Percentiles rank a stretch among this genome's conserved stretches.
These are phyloP conservation scores for Calosoma granatense DNA, from an alignment of 1,140 invertebrate species.

Conservation along the genomic window DNA sequence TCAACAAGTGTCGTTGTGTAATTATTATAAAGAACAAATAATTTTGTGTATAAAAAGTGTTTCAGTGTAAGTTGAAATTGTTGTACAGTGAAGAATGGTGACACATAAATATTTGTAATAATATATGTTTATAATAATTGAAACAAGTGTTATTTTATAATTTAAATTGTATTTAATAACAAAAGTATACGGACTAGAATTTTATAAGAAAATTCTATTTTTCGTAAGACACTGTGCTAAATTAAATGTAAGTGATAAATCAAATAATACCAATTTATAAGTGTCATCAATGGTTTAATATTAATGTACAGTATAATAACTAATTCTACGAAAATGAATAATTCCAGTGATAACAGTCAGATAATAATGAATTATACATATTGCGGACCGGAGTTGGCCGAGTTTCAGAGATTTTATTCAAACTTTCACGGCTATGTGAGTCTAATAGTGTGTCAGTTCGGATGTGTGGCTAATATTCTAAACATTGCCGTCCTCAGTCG, in stretches of 20 bases:
- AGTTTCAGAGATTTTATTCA: constrained; percentile 37
- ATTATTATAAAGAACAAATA: too few species aligned
- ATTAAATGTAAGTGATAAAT: neutral
- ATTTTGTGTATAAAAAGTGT: too few species aligned
- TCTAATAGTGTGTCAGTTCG: constrained; percentile 78
- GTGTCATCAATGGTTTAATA: neutral
- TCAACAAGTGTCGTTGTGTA: too few species aligned
- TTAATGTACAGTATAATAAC: neutral
- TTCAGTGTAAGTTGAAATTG: too few species aligned
- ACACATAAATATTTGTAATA: too few species aligned
- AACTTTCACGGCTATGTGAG: constrained; percentile 61
- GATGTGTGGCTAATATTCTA: constrained; percentile 82
- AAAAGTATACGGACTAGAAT: neutral
- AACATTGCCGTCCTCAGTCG: constrained; percentile 92
- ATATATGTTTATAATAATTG: too few species aligned
- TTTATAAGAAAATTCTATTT: neutral
- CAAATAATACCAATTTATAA: neutral
- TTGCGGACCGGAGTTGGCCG: constrained; percentile 36
- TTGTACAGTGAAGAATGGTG: too few species aligned
- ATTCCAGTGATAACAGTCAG: neutral
- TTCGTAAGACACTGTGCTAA: neutral
- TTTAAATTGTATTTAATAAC: neutral
- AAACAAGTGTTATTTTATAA: neutral
- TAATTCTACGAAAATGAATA: neutral
- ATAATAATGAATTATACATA: constrained; percentile 18